Base-by-base conservation (phyloP, 2,113 vertebrate species). In the Rhineura floridana region DNA sequence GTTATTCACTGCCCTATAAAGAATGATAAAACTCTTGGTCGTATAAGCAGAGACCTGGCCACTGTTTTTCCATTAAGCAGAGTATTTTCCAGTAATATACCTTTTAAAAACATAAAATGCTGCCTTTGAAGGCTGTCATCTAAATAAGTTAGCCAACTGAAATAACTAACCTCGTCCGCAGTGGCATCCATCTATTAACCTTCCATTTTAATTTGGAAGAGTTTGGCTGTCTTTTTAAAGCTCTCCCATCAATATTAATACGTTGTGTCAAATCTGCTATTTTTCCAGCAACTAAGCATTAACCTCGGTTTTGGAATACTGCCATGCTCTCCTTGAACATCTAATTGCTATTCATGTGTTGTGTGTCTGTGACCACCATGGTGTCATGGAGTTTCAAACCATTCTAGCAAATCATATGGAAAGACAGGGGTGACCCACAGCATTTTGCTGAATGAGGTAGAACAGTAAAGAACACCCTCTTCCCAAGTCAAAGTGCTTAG, bases 121-220 rank as follows among this genome's bases (percentile, higher is more conserved):
- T 36, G 77, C 4, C 63, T 82, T 12, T 81, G 70, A 78, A 93
- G 73, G 39, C 65, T 70, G n/a, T 8, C 19, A 1, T 52, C 4
- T 11, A 36, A 63, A 79, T n/a, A 17, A 70, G 48, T 91, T 90
- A 69, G 44, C 42, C 48, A 33, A n/a, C 0, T 19, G 1, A 42
- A 81, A 85, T 70, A 25, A 10, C 2, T 59, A 84, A 89, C 83
- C 87, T 87, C 5, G 89, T 92, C 87, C 48, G 50, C 42, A 77
- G 85, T 48, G 86, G 91, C 83, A 63, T 50, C 10, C 30, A 69
- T 69, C 48, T 90, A 86, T 89, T 85, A 92, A 88, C 55, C 63
- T 86, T 23, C 10, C 52, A n/a, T 87, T 93, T 83, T 84, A 92
- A 91, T 88, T 90, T 87, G 76, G 69, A 91, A 83, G 77, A 0